Conservation (phyloP, 2,113 vertebrate species). For the Hiodon alosoides region DNA sequence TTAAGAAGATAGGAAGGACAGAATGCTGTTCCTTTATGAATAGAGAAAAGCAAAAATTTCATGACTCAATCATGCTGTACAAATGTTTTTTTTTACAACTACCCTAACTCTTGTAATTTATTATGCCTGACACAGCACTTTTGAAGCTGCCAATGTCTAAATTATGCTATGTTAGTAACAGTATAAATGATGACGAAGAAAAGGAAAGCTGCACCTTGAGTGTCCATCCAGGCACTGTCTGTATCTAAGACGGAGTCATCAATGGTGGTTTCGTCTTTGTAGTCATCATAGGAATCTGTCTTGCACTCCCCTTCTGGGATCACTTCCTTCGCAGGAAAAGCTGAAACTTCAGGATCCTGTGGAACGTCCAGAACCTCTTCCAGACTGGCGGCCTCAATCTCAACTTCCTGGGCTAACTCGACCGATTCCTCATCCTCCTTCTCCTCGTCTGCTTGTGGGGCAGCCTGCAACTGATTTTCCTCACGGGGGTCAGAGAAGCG, state of each 20-base stretch:
- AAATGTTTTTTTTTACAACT: no score
- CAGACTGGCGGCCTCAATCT: constrained; percentile 58
- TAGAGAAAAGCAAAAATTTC: no score
- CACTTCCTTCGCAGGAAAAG: constrained; percentile 66
- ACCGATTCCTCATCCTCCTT: constrained; percentile 56
- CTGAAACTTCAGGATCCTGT: constrained; percentile 68
- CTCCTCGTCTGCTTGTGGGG: constrained; percentile 55
- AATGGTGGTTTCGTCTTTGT: constrained; percentile 94
- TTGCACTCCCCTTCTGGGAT: constrained; percentile 70
- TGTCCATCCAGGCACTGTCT: constrained; percentile 95
- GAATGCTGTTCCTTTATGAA: no score
- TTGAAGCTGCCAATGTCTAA: no score
- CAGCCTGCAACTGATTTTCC: constrained; percentile 47
- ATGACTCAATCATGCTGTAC: no score
- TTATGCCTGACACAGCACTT: no score
- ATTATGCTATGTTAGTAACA: no score
- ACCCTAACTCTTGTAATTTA: no score
- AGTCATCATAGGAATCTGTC: constrained; percentile 86
- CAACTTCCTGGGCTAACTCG: constrained; percentile 66
- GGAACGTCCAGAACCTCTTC: constrained; percentile 63
- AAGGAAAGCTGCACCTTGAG: constrained; percentile 78
- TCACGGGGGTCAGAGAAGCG: constrained; percentile 81
- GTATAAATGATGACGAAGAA: no score
- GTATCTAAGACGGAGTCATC: constrained; percentile 94
- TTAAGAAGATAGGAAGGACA: no score